Evolutionary conservation across 2,113 vertebrate genomes (phyloP).

Genomic region (Pterocles burchelli): DNA sequence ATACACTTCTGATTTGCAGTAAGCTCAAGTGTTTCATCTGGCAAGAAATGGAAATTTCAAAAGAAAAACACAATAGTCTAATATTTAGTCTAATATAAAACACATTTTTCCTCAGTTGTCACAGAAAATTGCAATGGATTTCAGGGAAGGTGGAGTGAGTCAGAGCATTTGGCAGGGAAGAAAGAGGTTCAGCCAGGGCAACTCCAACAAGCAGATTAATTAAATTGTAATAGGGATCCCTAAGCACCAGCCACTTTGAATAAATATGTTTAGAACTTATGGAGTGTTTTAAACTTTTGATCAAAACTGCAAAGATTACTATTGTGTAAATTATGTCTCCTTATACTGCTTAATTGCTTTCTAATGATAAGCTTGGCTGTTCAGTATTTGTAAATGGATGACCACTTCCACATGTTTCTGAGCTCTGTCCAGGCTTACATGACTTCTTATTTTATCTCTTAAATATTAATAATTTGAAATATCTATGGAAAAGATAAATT

Average conservation of each 20-base stretch:
- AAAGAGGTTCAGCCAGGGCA: not conserved
- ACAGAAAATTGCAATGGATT: not conserved
- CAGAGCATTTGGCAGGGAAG: not conserved
- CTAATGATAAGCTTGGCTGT: not conserved
- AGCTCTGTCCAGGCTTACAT: not conserved
- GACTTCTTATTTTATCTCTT: not conserved
- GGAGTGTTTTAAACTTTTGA: not conserved
- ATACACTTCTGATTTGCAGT: not conserved
- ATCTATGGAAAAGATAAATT: not conserved
- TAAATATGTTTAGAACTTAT: not conserved
- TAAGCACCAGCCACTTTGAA: not conserved
- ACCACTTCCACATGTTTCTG: not conserved
- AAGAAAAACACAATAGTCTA: not conserved
- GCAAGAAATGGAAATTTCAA: not conserved
- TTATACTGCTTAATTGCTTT: not conserved
- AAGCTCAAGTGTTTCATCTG: slow-evolving; percentile 24
- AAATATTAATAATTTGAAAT: not conserved
- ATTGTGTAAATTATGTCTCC: not conserved
- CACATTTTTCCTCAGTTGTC: not conserved
- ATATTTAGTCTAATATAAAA: slow-evolving; percentile 24
- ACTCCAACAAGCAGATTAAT: not conserved
- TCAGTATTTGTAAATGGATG: not conserved
- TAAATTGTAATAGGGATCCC: not conserved
- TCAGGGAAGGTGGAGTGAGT: not conserved
- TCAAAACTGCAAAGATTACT: not conserved